These are phyloP conservation scores for Rattus norvegicus DNA, from an alignment of 2,113 vertebrate genomes.

Conservation along the genomic window DNA sequence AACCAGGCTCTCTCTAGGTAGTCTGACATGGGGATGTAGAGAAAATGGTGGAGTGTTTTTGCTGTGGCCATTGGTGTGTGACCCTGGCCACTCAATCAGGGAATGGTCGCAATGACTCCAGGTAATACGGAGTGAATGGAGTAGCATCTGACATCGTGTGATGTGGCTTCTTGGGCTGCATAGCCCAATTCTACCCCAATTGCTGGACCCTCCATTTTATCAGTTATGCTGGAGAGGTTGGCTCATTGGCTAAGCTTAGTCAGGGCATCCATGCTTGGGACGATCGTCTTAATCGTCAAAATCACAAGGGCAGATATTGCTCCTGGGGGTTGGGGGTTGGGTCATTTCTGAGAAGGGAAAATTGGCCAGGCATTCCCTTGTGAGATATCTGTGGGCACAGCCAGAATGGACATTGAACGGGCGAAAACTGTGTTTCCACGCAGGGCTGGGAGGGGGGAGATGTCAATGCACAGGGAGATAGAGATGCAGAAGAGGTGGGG, in stretches of 20 bases:
- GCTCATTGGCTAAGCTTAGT: neutral
- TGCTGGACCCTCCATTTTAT: neutral
- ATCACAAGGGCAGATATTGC: no score
- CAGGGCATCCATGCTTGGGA: fast-evolving
- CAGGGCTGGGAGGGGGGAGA: neutral
- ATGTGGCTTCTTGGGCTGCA: neutral
- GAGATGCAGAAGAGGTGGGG: neutral
- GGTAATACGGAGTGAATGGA: neutral
- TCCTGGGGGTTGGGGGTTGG: neutral
- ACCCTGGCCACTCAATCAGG: neutral
- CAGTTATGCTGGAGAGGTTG: neutral
- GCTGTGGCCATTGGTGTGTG: neutral
- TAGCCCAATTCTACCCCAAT: no score
- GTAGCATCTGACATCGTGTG: neutral
- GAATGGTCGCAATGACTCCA: neutral
- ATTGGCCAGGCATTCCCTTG: neutral
- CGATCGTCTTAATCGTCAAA: no score
- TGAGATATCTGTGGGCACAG: neutral
- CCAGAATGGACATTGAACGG: fast-evolving
- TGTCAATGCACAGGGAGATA: neutral
- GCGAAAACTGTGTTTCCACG: neutral
- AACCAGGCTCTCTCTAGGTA: neutral
- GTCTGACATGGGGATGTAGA: neutral
- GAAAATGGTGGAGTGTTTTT: neutral
- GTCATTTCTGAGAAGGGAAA: neutral